A percentile compares a stretch with the other conserved stretches of the same genome.
Evolutionary conservation across 2,113 vertebrate species (phyloP).

Genomic region (Sinosuthora webbiana): DNA sequence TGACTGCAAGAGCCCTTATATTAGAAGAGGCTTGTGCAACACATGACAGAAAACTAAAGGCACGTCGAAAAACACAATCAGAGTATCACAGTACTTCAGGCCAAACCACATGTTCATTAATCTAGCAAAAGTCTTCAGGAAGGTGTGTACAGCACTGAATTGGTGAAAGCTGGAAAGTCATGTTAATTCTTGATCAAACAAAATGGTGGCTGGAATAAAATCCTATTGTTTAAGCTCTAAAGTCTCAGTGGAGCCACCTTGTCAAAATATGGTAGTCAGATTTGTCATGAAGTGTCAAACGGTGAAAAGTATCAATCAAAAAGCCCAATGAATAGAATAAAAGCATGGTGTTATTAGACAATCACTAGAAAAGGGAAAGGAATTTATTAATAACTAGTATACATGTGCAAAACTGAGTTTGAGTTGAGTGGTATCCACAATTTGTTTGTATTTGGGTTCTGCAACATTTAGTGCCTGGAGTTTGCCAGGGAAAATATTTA

Average conservation of each 20-base stretch:
- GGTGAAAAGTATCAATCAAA: neutral
- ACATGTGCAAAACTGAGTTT: neutral
- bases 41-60: neutral
- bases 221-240: neutral
- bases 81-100: neutral
- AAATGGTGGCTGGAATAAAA: neutral
- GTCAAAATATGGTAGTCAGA: neutral
- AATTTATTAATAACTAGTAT: neutral
- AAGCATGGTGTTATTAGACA: neutral
- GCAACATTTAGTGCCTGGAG: neutral
- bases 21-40: conserved; percentile 15
- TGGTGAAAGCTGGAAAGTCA: neutral
- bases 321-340: neutral
- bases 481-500: neutral
- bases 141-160: neutral
- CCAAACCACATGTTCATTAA: neutral
- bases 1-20: neutral
- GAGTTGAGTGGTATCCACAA: neutral
- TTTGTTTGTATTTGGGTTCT: neutral
- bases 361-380: neutral
- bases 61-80: neutral
- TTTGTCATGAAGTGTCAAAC: neutral
- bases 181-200: conserved; percentile 2
- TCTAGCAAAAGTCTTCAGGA: neutral
- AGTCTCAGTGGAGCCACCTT: neutral